Evolutionary conservation across 2,888 invertebrate species (phyloP).

Genomic region (Balanococcus diminutus): DNA sequence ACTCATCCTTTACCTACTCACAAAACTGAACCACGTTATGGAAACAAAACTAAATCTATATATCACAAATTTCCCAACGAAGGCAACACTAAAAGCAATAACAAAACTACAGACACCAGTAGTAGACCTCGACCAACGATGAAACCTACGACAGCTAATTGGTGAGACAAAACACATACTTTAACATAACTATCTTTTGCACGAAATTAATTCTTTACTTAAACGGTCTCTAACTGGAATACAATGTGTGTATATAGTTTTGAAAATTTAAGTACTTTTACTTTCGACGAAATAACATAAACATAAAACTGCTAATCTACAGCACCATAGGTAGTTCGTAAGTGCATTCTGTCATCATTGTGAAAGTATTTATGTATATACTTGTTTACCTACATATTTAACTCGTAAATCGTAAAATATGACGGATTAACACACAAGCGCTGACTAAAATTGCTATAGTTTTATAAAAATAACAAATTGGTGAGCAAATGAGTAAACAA

Average conservation of each 20-base stretch:
- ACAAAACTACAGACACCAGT: conserved; percentile 33
- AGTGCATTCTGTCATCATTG: background rate
- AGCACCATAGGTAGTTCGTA: background rate
- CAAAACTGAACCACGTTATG: conserved; percentile 34
- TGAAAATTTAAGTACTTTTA: background rate
- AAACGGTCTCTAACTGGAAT: background rate
- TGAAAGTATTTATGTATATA: background rate
- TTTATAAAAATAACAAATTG: background rate
- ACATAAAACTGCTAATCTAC: too few species aligned
- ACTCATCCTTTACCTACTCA: conserved; percentile 15
- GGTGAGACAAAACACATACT: conserved; percentile 32
- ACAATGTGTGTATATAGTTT: background rate
- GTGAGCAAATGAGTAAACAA: background rate
- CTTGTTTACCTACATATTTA: too few species aligned
- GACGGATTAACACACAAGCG: background rate
- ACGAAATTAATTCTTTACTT: background rate
- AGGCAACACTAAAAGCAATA: conserved; percentile 6
- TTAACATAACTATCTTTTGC: background rate
- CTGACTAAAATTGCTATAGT: background rate
- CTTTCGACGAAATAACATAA: background rate
- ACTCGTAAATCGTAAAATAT: too few species aligned
- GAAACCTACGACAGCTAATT: conserved; percentile 25
- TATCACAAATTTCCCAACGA: conserved; percentile 26
- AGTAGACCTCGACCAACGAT: background rate
- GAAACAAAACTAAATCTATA: background rate